Conservation (phyloP, 1,140 invertebrate species). For the Camponotus vicinus region DNA sequence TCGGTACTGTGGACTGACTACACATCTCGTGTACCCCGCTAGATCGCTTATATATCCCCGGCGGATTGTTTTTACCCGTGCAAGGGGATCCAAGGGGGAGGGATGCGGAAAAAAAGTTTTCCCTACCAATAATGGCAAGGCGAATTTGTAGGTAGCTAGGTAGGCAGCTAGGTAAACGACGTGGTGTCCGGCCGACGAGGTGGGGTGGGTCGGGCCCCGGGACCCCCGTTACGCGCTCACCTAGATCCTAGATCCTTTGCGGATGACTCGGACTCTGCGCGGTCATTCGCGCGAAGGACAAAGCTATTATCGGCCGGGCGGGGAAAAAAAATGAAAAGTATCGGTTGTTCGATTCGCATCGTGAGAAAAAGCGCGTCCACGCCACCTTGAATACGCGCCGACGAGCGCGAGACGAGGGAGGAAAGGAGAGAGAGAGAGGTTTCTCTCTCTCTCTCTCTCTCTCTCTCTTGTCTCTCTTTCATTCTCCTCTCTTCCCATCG, state of each 20-base stretch:
- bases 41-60: conserved; percentile 80
- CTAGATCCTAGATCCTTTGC: conserved; percentile 62
- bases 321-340: conserved; percentile 75
- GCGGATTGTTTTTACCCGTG: conserved; percentile 48
- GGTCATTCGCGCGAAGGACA: conserved; percentile 75
- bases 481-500: conserved; percentile 20
- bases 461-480: background rate
- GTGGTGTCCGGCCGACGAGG: background rate
- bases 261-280: conserved; percentile 66
- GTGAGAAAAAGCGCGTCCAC: conserved; percentile 78
- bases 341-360: conserved; percentile 72
- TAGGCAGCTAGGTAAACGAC: conserved; percentile 1
- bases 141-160: conserved; percentile 26
- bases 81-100: conserved; percentile 47
- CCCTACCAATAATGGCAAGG: conserved; percentile 42
- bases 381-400: conserved; percentile 47
- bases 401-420: conserved; percentile 2
- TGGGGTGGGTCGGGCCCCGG: conserved; percentile 19
- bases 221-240: conserved; percentile 63
- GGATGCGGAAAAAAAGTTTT: conserved; percentile 72
- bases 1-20: conserved; percentile 81
- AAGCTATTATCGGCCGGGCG: conserved; percentile 73
- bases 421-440: conserved; percentile 14
- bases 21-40: conserved; percentile 56
- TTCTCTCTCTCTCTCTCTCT: background rate